These are phyloP conservation scores for Centruroides vittatus DNA, from an alignment of 1,140 invertebrate genomes.

Conservation along the genomic window DNA sequence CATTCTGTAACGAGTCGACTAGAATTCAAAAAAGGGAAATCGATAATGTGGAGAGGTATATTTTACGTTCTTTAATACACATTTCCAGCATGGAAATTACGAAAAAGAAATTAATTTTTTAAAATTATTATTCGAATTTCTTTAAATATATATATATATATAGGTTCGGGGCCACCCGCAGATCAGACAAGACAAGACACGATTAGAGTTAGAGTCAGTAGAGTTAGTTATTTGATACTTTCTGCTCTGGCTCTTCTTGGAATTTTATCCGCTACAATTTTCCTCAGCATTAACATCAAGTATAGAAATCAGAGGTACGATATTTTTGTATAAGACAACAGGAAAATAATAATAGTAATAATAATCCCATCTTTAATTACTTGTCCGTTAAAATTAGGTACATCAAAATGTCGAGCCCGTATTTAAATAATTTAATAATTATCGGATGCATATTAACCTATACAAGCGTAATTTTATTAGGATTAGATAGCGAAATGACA, in stretches of 20 bases:
- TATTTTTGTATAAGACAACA: not conserved
- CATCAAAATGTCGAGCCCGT: constrained; percentile 98
- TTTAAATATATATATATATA: not conserved
- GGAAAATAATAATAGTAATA: too few species aligned
- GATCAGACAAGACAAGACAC: constrained; percentile 70
- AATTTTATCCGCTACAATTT: constrained; percentile 77
- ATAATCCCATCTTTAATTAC: not conserved
- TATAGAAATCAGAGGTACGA: constrained; percentile 84
- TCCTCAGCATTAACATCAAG: constrained; percentile 87
- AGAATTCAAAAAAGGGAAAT: constrained; percentile 49
- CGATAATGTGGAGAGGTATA: constrained; percentile 26
- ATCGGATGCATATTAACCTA: constrained; percentile 95
- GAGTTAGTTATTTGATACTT: constrained; percentile 69
- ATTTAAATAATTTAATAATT: constrained; percentile 97
- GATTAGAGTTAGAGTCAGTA: constrained; percentile 76
- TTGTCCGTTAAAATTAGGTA: constrained; percentile 45
- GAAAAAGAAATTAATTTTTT: not conserved
- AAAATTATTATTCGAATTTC: not conserved
- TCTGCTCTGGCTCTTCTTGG: constrained; percentile 70
- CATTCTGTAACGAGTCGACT: constrained; percentile 60
- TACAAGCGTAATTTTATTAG: constrained; percentile 87
- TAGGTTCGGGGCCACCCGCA: constrained; percentile 60
- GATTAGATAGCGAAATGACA: constrained; percentile 78
- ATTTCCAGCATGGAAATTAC: not conserved
- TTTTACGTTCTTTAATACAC: not conserved